phyloP scores from a whole-genome alignment of 1,140 invertebrate genomes.

The Sycobia sp. region DNA sequence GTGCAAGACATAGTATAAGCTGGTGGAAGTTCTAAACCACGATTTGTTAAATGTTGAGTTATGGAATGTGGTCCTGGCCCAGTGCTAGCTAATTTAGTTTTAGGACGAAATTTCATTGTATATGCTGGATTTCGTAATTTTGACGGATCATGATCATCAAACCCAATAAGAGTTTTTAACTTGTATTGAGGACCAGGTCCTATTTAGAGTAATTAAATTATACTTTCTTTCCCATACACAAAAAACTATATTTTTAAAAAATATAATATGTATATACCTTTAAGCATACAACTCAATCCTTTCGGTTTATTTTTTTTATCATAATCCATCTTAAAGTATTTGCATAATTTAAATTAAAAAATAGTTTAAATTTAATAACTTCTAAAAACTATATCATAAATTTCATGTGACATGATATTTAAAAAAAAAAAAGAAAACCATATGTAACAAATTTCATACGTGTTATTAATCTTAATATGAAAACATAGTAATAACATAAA shows the following conservation, averaged over 20 bases:
- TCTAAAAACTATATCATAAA: not conserved
- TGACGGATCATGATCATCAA: conserved; percentile 53
- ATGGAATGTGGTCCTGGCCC: conserved; percentile 54
- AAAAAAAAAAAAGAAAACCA: conserved; percentile 28
- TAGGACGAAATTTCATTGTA: conserved; percentile 41
- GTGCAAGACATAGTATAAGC: conserved; percentile 47
- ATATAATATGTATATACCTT: conserved; percentile 32
- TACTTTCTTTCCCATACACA: not conserved
- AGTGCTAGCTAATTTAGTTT: not conserved
- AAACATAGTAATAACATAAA: not conserved
- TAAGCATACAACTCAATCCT: conserved; percentile 36
- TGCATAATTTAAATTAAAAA: not conserved
- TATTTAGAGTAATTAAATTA: conserved; percentile 34
- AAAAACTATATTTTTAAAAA: conserved; percentile 6
- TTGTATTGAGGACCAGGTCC: conserved; percentile 58
- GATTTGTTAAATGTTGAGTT: conserved; percentile 47
- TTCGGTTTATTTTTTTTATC: conserved; percentile 37
- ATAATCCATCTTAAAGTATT: conserved; percentile 15
- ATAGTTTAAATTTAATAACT: not conserved
- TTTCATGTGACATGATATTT: conserved; percentile 10
- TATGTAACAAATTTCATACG: conserved; percentile 31
- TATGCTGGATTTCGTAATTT: conserved; percentile 53
- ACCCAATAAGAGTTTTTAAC: conserved; percentile 52
- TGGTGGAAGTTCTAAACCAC: conserved; percentile 45
- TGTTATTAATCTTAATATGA: conserved; percentile 10